Conservation (phyloP, 2,888 invertebrate genomes). For the Lycia hirtaria region DNA sequence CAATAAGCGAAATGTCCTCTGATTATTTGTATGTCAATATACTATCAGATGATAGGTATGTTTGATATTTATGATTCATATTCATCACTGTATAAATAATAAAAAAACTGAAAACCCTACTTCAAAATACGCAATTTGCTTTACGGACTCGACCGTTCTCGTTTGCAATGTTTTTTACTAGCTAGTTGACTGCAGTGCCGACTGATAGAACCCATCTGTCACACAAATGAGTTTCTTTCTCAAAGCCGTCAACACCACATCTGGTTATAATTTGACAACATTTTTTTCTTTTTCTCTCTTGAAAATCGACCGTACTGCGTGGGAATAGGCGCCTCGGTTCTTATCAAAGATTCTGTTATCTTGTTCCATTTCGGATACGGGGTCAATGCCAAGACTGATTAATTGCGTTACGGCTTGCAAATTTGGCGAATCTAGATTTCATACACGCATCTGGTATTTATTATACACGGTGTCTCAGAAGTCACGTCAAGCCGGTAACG, state of each 20-base stretch:
- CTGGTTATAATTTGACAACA: constrained; percentile 49
- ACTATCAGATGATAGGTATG: no score
- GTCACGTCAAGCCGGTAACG: no score
- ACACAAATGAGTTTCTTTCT: constrained; percentile 54
- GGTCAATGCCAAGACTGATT: constrained; percentile 60
- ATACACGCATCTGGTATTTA: no score
- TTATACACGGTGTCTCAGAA: no score
- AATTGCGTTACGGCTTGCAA: constrained; percentile 22
- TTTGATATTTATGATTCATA: no score
- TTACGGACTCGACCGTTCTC: background rate
- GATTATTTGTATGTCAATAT: no score
- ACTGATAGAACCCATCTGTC: constrained; percentile 53
- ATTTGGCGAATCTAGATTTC: background rate
- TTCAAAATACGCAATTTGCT: background rate
- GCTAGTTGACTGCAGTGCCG: constrained; percentile 37
- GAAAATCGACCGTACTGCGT: constrained; percentile 36
- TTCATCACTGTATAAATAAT: no score
- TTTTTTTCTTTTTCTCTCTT: constrained; percentile 25
- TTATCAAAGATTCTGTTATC: constrained; percentile 43
- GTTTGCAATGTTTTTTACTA: background rate
- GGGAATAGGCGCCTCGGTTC: constrained; percentile 35
- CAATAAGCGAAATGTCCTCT: no score
- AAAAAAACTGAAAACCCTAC: no score
- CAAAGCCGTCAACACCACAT: constrained; percentile 43
- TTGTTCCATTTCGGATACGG: constrained; percentile 49